Conservation (phyloP, 2,113 vertebrate species). For the Pycnonotus jocosus region DNA sequence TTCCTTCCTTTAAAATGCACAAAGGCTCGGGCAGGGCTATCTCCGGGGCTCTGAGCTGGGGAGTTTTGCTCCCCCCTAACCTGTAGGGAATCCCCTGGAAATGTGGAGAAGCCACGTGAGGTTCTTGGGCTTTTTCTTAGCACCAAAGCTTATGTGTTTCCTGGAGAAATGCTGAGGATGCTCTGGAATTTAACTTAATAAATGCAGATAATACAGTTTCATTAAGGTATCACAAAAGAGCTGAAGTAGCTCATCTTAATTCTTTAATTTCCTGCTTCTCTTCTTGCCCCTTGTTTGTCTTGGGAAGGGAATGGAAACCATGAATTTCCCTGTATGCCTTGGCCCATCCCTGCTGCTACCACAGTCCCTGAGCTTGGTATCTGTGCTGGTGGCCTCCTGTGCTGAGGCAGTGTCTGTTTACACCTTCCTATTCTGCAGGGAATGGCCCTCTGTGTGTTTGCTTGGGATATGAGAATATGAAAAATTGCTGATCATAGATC, state of each 20-base stretch:
- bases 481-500: constrained; percentile 85
- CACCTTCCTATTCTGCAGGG: not conserved
- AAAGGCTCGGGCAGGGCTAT: not conserved
- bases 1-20: constrained; percentile 59
- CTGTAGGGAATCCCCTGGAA: not conserved
- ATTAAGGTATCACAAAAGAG: constrained; percentile 51
- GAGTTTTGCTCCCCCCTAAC: not conserved
- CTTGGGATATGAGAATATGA: constrained; percentile 68
- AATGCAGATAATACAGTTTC: constrained; percentile 19
- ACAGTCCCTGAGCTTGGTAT: not conserved
- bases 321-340: not conserved
- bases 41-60: not conserved
- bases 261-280: constrained; percentile 38
- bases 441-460: constrained; percentile 1
- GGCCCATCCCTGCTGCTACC: not conserved
- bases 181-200: constrained; percentile 56
- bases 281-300: not conserved
- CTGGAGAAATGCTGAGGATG: constrained; percentile 46
- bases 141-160: not conserved
- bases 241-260: constrained; percentile 47
- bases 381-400: not conserved
- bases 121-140: not conserved
- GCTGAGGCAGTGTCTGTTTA: not conserved
- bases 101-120: not conserved
- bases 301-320: not conserved